These are phyloP conservation scores for Rhagoletis zephyria DNA, from an alignment of 1,140 invertebrate genomes.

Conservation along the genomic window DNA sequence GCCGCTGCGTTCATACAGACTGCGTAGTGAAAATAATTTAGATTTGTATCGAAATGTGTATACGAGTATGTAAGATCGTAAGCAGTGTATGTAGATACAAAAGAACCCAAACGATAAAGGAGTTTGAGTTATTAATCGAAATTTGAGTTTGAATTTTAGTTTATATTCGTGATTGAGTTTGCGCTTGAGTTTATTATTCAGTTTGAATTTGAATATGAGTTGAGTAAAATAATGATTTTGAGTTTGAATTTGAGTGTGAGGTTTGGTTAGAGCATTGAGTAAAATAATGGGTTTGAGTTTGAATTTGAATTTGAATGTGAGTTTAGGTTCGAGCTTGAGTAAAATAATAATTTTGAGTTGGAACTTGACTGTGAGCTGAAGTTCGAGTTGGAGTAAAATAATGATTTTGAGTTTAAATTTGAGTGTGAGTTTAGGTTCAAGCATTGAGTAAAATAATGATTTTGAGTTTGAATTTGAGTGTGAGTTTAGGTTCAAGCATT, in stretches of 20 bases:
- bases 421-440: not conserved
- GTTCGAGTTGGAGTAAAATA: too few relatives aligned
- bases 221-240: not conserved
- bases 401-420: not conserved
- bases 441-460: too few relatives aligned
- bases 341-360: not conserved
- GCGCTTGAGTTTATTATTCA: not conserved
- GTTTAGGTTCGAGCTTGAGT: not conserved
- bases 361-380: not conserved
- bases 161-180: not conserved
- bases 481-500: too few relatives aligned
- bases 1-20: not conserved
- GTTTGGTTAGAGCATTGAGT: too few relatives aligned
- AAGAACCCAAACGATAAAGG: too few relatives aligned
- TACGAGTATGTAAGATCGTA: too few relatives aligned
- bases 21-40: conserved; percentile 6
- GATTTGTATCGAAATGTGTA: not conserved
- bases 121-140: too few relatives aligned
- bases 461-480: not conserved
- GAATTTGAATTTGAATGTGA: not conserved
- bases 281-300: not conserved
- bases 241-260: not conserved
- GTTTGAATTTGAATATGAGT: not conserved
- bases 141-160: too few relatives aligned
- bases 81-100: too few relatives aligned